Evolutionary conservation across 2,113 vertebrate species (phyloP), one percentile per base, ranked within the genome.

Genomic region (Megaceryle maxima): DNA sequence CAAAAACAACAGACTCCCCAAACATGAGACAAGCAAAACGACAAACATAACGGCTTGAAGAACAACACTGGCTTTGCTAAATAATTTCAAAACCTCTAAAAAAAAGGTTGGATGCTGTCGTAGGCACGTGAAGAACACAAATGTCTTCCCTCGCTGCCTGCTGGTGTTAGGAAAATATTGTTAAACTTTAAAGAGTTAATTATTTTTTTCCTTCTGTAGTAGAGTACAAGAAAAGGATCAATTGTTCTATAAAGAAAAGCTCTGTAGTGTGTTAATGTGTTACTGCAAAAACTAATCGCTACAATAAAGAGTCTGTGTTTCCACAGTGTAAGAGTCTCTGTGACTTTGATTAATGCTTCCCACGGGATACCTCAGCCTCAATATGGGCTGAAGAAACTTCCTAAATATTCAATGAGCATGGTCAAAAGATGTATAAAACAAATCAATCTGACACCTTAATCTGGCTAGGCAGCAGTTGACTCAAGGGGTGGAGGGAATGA

Each of bases 401-500:
- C 98, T 99, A 98, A 98, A 98, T 98, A 98, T 98, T 99, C 98
- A 98, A 98, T 98, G 98, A 99, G 98, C 97, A 97, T 98, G 98
- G 98, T 99, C 98, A 99, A 99, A 99, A 98, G 98, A 98, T 97
- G 98, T 98, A 98, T 98, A 98, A 98, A 99, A 98, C 98, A 99
- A 98, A 99, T 99, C 98, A 98, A 98, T 98, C 98, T 98, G 98
- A 98, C 99, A 99, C 98, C 99, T 99, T 99, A 99, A 99, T 99
- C 98, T 98, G 98, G 98, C 98, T 96, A 98, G 98, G 98, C 98
- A 99, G 98, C 98, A 98, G 98, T 99, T 98, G 98, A 98, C 98
- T 98, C 98, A 97, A 98, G 98, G 98, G 98, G 97, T 98, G 98
- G 98, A 98, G 98, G 98, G 98, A 98, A 98, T 96, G 98, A 98